Evolutionary conservation across 2,888 invertebrate genomes (phyloP).

Genomic region (Trimorus sp.): DNA sequence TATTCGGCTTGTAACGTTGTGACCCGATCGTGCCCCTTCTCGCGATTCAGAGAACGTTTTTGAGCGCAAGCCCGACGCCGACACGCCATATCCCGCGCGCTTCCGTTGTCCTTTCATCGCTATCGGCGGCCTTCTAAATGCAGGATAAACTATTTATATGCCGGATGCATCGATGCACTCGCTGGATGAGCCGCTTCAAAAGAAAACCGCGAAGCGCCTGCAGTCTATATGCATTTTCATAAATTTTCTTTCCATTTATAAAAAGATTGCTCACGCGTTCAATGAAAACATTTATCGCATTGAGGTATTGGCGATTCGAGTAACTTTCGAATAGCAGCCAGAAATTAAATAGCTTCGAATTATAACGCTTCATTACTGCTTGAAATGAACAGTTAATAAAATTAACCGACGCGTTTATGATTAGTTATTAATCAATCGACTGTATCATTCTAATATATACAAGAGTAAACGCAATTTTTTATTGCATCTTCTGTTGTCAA

Average conservation of each 20-base stretch:
- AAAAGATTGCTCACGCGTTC: not conserved
- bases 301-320: conserved; percentile 1
- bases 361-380: conserved; percentile 12
- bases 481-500: no score
- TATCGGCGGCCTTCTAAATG: conserved; percentile 51
- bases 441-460: no score
- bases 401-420: no score
- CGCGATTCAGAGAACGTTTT: conserved; percentile 34
- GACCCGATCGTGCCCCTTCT: not conserved
- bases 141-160: conserved; percentile 69
- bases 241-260: conserved; percentile 18
- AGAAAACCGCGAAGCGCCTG: conserved; percentile 44
- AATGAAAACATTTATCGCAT: conserved; percentile 21
- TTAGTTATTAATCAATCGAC: no score
- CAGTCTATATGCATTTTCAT: conserved; percentile 22
- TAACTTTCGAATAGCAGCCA: not conserved
- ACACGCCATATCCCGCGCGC: conserved; percentile 40
- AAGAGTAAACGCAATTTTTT: no score
- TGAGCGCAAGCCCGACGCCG: conserved; percentile 30
- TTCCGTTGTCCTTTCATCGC: conserved; percentile 56
- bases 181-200: conserved; percentile 59
- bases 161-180: conserved; percentile 69
- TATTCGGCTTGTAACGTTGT: not conserved
- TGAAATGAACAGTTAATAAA: no score
- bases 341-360: not conserved